phyloP scores from a whole-genome alignment of 2,888 invertebrate species.

The Caenorhabditis uteleia region DNA sequence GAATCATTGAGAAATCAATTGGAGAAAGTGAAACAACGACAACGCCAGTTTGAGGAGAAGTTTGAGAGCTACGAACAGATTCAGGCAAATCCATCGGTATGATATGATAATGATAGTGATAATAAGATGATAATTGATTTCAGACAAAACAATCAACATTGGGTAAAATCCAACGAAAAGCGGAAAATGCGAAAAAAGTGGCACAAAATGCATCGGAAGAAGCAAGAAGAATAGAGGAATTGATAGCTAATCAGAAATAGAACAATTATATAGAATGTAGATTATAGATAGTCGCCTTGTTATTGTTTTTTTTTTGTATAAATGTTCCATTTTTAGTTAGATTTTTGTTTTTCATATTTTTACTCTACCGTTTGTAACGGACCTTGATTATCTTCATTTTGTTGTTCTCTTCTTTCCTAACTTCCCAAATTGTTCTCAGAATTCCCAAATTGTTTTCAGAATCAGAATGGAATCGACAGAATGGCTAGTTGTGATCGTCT shows the following conservation, averaged over 20 bases:
- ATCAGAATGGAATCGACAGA: conserved; percentile 51
- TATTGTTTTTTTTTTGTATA: conserved; percentile 11
- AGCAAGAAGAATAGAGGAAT: conserved; percentile 24
- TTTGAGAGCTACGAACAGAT: conserved; percentile 29
- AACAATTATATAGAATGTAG: conserved; percentile 4
- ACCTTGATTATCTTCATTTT: not conserved
- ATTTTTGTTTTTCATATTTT: conserved; percentile 1
- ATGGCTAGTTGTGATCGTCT: conserved; percentile 58
- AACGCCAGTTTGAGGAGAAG: conserved; percentile 20
- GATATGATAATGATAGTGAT: too few relatives aligned
- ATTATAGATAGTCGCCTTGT: conserved; percentile 4
- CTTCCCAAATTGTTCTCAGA: not conserved
- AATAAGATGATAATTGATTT: conserved; percentile 6
- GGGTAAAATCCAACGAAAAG: conserved; percentile 29
- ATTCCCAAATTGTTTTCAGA: too few relatives aligned
- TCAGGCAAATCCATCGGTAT: conserved; percentile 13
- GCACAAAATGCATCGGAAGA: conserved; percentile 34
- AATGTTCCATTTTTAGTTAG: not conserved
- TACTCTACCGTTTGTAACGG: not conserved
- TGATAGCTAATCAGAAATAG: conserved; percentile 27
- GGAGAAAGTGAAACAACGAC: conserved; percentile 15
- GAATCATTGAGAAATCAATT: conserved; percentile 24
- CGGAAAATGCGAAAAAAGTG: conserved; percentile 35
- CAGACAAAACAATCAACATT: conserved; percentile 26
- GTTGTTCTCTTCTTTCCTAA: conserved; percentile 1